A percentile compares a stretch with the other conserved stretches of the same genome.
These are phyloP conservation scores for Andinoacara biseriatus DNA, from an alignment of 2,113 vertebrate species.

Conservation along the genomic window DNA sequence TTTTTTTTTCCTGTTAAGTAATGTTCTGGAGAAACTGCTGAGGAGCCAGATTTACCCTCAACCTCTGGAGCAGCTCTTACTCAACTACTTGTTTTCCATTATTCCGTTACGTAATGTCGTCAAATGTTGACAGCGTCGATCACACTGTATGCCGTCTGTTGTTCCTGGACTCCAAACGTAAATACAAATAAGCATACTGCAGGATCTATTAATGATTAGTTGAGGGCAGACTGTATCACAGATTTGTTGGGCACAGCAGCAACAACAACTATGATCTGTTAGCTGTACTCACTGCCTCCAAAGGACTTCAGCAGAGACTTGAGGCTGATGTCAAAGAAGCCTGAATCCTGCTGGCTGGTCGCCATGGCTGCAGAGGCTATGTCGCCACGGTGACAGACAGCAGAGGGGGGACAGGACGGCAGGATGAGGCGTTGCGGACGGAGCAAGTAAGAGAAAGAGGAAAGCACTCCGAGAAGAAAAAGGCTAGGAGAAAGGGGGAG, in stretches of 20 bases:
- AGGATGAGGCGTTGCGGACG: slow-evolving; percentile 61
- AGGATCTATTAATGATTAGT: neutral
- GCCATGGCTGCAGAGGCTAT: slow-evolving; percentile 80
- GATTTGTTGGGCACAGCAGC: slow-evolving; percentile 17
- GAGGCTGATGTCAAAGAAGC: slow-evolving; percentile 84
- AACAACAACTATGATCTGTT: slow-evolving; percentile 33
- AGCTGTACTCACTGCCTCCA: slow-evolving; percentile 80
- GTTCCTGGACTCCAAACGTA: neutral
- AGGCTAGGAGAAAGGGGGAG: slow-evolving; percentile 35
- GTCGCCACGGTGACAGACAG: slow-evolving; percentile 79
- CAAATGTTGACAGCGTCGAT: slow-evolving; percentile 53
- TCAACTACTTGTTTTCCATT: slow-evolving; percentile 29
- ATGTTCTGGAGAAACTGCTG: slow-evolving; percentile 53
- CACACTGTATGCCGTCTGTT: slow-evolving; percentile 4
- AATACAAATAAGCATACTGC: slow-evolving; percentile 19
- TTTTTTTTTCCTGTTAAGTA: slow-evolving; percentile 16
- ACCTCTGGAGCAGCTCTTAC: slow-evolving; percentile 19
- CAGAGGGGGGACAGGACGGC: slow-evolving; percentile 67
- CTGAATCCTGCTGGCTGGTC: slow-evolving; percentile 82
- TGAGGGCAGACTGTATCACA: neutral
- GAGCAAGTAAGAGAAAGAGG: slow-evolving; percentile 52
- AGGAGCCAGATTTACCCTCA: slow-evolving; percentile 43
- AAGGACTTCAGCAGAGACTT: slow-evolving; percentile 82
- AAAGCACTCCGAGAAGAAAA: slow-evolving; percentile 12
- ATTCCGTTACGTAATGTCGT: slow-evolving; percentile 54